Percentiles rank a stretch among this genome's conserved stretches.
Evolutionary conservation across 2,888 invertebrate species (phyloP).

Genomic region (Eudasyphora cyanicolor): DNA sequence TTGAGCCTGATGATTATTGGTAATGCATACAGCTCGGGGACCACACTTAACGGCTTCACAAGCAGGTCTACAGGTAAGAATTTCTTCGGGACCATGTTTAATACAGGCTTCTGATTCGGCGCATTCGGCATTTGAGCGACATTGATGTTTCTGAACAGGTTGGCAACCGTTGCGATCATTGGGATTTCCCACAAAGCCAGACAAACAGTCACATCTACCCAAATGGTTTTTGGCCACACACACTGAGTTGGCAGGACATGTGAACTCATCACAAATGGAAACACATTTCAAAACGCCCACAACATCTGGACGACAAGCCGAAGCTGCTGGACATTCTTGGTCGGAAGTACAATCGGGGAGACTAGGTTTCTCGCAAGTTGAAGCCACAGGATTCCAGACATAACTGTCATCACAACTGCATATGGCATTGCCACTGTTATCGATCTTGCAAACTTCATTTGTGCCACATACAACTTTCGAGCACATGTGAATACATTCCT

Average conservation of each 20-base stretch:
- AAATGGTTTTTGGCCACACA: constrained; percentile 88
- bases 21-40: constrained; percentile 91
- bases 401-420: constrained; percentile 90
- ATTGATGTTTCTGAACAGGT: constrained; percentile 86
- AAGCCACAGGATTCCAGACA: constrained; percentile 91
- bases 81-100: constrained; percentile 81
- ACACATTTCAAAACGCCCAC: constrained; percentile 92
- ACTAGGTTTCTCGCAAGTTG: constrained; percentile 91
- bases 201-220: constrained; percentile 90
- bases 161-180: constrained; percentile 94
- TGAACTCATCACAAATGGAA: constrained; percentile 89
- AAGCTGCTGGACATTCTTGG: constrained; percentile 85
- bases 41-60: constrained; percentile 90
- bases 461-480: constrained; percentile 89
- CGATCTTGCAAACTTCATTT: constrained; percentile 89
- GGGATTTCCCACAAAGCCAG: constrained; percentile 93
- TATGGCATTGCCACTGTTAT: constrained; percentile 85
- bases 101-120: constrained; percentile 90
- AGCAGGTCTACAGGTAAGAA: constrained; percentile 87
- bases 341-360: constrained; percentile 89
- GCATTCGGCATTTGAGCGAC: constrained; percentile 90
- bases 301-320: constrained; percentile 90
- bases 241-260: constrained; percentile 91
- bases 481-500: constrained; percentile 89
- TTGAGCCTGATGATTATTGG: constrained; percentile 93